These are phyloP conservation scores for Parnassius orleans DNA, from an alignment of 2,888 invertebrate species.

Conservation along the genomic window DNA sequence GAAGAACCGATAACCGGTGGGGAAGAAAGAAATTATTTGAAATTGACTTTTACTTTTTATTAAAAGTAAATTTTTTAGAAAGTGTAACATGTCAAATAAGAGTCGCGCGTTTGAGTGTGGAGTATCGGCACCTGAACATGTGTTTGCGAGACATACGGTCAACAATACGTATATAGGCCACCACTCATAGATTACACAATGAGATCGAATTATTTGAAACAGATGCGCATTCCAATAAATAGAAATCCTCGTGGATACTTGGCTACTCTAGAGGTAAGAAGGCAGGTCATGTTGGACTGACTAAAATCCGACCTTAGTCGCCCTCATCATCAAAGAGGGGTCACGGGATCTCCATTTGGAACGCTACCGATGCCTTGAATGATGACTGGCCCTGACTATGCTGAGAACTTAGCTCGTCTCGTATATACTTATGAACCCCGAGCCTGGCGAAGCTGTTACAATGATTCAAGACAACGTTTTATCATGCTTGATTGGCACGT, in stretches of 20 bases:
- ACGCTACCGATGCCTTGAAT: too few relatives aligned
- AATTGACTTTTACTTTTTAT: not conserved
- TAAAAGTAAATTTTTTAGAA: constrained; percentile 8
- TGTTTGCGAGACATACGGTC: constrained; percentile 43
- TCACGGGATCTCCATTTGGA: too few relatives aligned
- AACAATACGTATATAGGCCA: constrained; percentile 42
- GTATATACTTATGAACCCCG: too few relatives aligned
- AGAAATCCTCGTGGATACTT: not conserved
- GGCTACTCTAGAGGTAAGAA: not conserved
- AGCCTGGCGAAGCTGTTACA: too few relatives aligned
- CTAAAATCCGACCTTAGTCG: not conserved
- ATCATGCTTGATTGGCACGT: too few relatives aligned
- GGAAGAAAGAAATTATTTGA: too few relatives aligned
- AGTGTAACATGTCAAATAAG: constrained; percentile 4
- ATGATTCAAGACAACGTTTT: too few relatives aligned
- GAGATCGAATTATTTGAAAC: constrained; percentile 3
- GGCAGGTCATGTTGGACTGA: not conserved
- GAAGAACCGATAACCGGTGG: too few relatives aligned
- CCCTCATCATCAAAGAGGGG: not conserved
- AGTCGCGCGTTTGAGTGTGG: not conserved
- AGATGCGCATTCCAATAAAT: not conserved
- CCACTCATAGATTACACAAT: constrained; percentile 23
- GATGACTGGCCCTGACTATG: too few relatives aligned
- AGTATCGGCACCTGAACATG: constrained; percentile 39
- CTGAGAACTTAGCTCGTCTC: too few relatives aligned